These are phyloP conservation scores for Calidris pugnax DNA, from an alignment of 2,113 vertebrate genomes.

Conservation along the genomic window DNA sequence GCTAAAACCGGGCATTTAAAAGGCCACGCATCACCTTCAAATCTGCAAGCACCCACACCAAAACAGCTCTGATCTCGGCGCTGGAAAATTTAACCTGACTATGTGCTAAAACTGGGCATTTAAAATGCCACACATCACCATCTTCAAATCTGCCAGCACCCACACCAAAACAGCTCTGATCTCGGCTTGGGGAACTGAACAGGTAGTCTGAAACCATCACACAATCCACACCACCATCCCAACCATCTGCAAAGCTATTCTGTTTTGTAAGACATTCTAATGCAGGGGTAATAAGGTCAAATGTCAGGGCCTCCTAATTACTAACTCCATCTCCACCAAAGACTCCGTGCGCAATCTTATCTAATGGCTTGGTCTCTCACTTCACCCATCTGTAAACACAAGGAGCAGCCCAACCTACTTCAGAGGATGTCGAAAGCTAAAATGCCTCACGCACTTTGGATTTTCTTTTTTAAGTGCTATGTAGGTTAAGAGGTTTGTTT, in stretches of 20 bases:
- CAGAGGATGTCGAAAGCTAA: neutral
- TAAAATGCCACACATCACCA: neutral
- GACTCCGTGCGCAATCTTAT: neutral
- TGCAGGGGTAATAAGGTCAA: neutral
- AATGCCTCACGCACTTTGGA: neutral
- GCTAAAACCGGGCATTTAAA: neutral
- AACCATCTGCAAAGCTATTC: neutral
- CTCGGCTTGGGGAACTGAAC: neutral
- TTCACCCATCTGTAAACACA: constrained; percentile 6
- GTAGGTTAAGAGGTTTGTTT: neutral
- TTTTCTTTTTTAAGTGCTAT: neutral
- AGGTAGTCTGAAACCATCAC: neutral
- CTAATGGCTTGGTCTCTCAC: neutral
- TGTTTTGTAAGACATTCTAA: neutral
- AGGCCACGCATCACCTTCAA: neutral
- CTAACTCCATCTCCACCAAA: neutral
- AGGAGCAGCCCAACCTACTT: neutral
- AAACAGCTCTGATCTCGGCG: neutral
- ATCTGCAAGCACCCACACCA: neutral
- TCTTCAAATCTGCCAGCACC: neutral
- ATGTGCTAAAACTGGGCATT: neutral
- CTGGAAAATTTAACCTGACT: neutral
- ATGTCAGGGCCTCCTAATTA: constrained; percentile 7
- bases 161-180: neutral
- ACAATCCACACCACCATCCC: neutral